These are phyloP conservation scores for Allolobophora icterica DNA, from an alignment of 2,888 invertebrate species.

Conservation along the genomic window DNA sequence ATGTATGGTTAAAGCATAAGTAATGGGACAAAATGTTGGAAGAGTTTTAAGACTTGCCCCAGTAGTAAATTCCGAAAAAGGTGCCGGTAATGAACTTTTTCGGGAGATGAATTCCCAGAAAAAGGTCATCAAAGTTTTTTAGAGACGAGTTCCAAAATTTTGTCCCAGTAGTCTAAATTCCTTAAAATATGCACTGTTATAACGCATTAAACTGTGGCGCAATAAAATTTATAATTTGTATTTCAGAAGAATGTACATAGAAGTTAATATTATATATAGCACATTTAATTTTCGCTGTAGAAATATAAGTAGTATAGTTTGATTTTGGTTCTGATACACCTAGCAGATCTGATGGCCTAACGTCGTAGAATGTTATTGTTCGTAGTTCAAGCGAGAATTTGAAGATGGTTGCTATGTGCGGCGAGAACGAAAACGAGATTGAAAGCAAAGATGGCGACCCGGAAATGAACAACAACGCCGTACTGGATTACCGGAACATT, in stretches of 20 bases:
- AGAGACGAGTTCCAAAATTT: too few relatives aligned
- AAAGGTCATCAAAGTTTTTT: too few relatives aligned
- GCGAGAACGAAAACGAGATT: background rate
- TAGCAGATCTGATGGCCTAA: background rate
- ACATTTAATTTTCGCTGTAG: background rate
- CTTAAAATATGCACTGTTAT: too few relatives aligned
- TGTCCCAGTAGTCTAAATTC: too few relatives aligned
- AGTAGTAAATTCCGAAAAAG: too few relatives aligned
- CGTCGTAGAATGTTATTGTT: background rate
- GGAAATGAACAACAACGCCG: background rate
- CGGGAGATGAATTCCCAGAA: too few relatives aligned
- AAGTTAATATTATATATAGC: too few relatives aligned
- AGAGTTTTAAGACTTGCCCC: too few relatives aligned
- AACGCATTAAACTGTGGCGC: background rate
- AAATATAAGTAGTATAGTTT: background rate
- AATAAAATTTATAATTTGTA: background rate
- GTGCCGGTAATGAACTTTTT: too few relatives aligned
- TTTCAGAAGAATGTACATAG: background rate
- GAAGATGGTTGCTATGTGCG: background rate
- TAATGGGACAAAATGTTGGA: too few relatives aligned
- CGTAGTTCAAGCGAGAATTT: background rate
- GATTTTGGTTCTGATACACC: too few relatives aligned
- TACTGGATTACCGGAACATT: background rate
- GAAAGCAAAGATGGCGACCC: background rate
- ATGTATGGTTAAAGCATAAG: too few relatives aligned